phyloP scores from a whole-genome alignment of 2,888 invertebrate species.

The Drosophila siamana region DNA sequence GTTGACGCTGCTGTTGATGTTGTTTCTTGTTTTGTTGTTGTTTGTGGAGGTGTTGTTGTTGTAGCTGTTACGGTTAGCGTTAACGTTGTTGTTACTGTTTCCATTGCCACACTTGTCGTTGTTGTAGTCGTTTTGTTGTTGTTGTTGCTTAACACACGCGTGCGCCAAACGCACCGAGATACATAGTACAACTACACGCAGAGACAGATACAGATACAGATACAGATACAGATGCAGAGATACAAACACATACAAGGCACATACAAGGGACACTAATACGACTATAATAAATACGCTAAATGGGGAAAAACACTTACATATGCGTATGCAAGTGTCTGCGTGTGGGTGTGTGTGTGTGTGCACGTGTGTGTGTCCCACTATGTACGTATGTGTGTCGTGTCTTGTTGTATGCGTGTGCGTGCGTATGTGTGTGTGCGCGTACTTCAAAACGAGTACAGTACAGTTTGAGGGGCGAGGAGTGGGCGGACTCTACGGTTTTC shows the following conservation, averaged over 20 bases:
- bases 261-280: slow-evolving; percentile 58
- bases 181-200: slow-evolving; percentile 32
- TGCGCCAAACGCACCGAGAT: slow-evolving; percentile 67
- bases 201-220: slow-evolving; percentile 37
- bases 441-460: slow-evolving; percentile 7
- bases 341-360: slow-evolving; percentile 14
- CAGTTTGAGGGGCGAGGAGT: slow-evolving; percentile 11
- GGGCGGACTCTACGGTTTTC: slow-evolving; percentile 16
- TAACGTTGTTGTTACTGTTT: slow-evolving; percentile 21
- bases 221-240: slow-evolving; percentile 14
- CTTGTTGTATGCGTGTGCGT: slow-evolving; percentile 26
- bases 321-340: slow-evolving; percentile 3
- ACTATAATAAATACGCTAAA: slow-evolving; percentile 75
- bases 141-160: slow-evolving; percentile 66
- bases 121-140: slow-evolving; percentile 15
- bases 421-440: slow-evolving; percentile 35
- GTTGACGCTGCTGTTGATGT: slow-evolving; percentile 55
- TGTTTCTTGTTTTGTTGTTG: slow-evolving; percentile 23
- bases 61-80: slow-evolving; percentile 19
- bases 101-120: slow-evolving; percentile 22
- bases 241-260: slow-evolving; percentile 34
- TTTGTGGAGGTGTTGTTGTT: slow-evolving; percentile 41
- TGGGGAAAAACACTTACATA: slow-evolving; percentile 68
- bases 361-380: slow-evolving; percentile 25
- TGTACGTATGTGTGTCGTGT: slow-evolving; percentile 11